These are phyloP conservation scores for Corythornis vintsioides DNA, from an alignment of 2,113 vertebrate species.

Conservation along the genomic window DNA sequence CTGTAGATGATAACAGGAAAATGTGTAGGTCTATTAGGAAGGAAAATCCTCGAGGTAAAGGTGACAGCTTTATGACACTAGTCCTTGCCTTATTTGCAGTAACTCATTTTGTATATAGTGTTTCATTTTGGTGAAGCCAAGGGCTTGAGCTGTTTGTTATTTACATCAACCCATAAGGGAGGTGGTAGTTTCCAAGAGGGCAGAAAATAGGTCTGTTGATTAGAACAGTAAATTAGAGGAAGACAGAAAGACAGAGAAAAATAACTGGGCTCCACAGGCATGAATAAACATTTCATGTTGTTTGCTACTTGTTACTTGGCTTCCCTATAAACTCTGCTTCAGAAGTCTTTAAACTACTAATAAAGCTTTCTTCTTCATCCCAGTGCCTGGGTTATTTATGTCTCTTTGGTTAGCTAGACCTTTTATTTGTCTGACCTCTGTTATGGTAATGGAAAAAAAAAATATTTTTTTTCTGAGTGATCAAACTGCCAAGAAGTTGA, in stretches of 20 bases:
- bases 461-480: background rate
- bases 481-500: background rate
- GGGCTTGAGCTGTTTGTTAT: constrained; percentile 67
- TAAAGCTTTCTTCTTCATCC: background rate
- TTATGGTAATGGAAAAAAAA: background rate
- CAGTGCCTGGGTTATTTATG: constrained; percentile 21
- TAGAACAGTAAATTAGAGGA: constrained; percentile 76
- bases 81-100: constrained; percentile 80
- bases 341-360: constrained; percentile 38
- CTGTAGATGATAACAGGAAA: constrained; percentile 60
- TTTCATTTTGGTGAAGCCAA: constrained; percentile 62
- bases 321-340: constrained; percentile 25
- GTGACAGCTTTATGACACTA: constrained; percentile 75
- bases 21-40: constrained; percentile 66
- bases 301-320: constrained; percentile 16
- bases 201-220: constrained; percentile 75
- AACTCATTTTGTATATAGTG: constrained; percentile 78
- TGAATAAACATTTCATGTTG: constrained; percentile 66
- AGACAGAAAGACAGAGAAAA: constrained; percentile 3
- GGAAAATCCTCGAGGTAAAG: constrained; percentile 69
- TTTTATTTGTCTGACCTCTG: constrained; percentile 10
- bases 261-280: constrained; percentile 20
- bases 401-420: background rate
- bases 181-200: constrained; percentile 37
- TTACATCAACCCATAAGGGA: constrained; percentile 65